These are phyloP conservation scores for Prietella phreatophila DNA, from an alignment of 2,113 vertebrate genomes.

Conservation along the genomic window DNA sequence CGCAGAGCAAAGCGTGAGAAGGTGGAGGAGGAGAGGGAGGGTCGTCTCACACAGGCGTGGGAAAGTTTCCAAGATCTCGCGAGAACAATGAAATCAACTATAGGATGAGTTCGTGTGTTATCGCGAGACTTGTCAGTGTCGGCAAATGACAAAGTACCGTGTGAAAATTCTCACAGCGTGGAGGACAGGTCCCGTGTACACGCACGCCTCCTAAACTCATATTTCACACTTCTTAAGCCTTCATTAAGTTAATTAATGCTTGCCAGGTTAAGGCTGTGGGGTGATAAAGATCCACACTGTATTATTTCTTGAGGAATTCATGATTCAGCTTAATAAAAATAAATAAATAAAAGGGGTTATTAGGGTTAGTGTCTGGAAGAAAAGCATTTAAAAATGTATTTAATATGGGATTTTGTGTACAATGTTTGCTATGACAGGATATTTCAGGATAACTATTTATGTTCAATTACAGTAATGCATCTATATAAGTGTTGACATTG, in stretches of 20 bases:
- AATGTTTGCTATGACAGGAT: no score
- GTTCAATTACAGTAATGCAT: neutral
- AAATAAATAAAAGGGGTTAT: no score
- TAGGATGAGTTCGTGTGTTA: constrained; percentile 37
- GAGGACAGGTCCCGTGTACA: neutral
- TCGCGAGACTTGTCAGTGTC: constrained; percentile 65
- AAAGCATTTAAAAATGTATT: no score
- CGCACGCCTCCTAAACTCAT: neutral
- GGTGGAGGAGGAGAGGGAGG: constrained; percentile 47
- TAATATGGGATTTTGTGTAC: no score
- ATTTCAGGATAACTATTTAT: no score
- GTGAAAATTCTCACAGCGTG: constrained; percentile 7
- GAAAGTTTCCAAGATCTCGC: constrained; percentile 70
- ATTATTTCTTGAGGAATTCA: neutral
- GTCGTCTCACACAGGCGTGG: constrained; percentile 70
- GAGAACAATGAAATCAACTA: constrained; percentile 64
- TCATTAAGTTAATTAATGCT: neutral
- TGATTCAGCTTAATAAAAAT: no score
- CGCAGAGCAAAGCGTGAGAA: constrained; percentile 23
- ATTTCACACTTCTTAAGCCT: neutral
- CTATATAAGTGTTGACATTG: neutral
- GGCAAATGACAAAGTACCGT: neutral
- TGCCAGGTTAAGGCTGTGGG: neutral
- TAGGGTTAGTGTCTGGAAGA: no score
- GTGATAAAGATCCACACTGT: neutral